phyloP scores from a whole-genome alignment of 2,113 vertebrate species.

The Coturnix japonica region DNA sequence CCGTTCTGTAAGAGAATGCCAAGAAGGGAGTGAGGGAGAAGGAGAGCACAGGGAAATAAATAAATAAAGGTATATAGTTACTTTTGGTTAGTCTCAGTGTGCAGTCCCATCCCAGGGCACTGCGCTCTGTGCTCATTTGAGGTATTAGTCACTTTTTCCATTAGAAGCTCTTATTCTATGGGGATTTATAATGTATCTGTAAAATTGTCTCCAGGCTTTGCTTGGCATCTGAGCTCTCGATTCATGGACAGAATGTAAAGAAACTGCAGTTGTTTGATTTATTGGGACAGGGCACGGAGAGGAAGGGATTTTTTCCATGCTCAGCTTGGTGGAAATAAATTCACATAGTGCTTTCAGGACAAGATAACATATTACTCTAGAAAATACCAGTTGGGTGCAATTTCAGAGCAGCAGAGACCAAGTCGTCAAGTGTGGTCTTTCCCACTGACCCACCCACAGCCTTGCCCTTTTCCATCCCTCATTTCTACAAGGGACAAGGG shows the following conservation, averaged over 20 bases:
- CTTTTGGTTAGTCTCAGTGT: slow-evolving; percentile 29
- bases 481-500: not conserved
- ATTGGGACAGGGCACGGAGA: not conserved
- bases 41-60: not conserved
- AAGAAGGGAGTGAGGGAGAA: not conserved
- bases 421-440: not conserved
- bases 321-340: slow-evolving; percentile 40
- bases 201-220: slow-evolving; percentile 68
- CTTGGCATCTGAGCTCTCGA: slow-evolving; percentile 54
- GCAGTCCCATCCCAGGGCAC: not conserved
- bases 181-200: slow-evolving; percentile 64
- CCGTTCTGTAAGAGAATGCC: slow-evolving; percentile 43
- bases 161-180: slow-evolving; percentile 55
- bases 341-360: not conserved
- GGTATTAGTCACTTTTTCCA: slow-evolving; percentile 71
- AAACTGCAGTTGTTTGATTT: slow-evolving; percentile 53
- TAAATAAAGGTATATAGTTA: slow-evolving; percentile 50
- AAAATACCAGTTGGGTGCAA: not conserved
- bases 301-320: slow-evolving; percentile 47
- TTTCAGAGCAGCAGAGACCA: not conserved
- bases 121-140: slow-evolving; percentile 1
- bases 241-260: slow-evolving; percentile 35
- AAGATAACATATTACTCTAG: not conserved
- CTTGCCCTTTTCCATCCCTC: not conserved
- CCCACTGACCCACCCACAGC: not conserved